Evolutionary conservation across 2,888 invertebrate genomes (phyloP), one percentile per base, ranked within the genome.

Genomic region (Hirtodrosophila histrioides): DNA sequence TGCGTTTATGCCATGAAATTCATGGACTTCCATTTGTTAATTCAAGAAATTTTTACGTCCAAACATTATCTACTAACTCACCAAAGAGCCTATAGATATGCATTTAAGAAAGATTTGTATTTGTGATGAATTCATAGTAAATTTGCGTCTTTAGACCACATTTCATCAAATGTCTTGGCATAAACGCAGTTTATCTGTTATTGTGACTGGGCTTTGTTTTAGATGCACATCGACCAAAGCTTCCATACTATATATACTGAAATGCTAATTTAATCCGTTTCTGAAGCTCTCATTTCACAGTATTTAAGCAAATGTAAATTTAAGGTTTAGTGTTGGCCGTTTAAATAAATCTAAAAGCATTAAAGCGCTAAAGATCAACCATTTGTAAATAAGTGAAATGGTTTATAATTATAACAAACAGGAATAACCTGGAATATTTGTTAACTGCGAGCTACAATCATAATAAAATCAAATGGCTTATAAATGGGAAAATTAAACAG

Each of bases 311-410:
- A 45, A 48, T 43, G 12, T 64, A 61, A 43, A 40, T 29, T 40
- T 69, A 69, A 61, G 69, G n/a, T 50, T 43, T 45, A 45, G 53
- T 29, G 63, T 53, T 55, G 55, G 48, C 58, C 40, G 44, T 63
- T 63, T 31, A 45, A 73, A 72, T 57, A 66, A 66, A 61, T 35
- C 10, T 40, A 46, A 31, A 36, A 64, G 36, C 33, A 27, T n/a
- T 49, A 17, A 56, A 39, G 8, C 56, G 48, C 31, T 40, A 31
- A 54, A 46, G 9, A 41, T 43, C 27, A n/a, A 17, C 27, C 27
- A 27, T 5, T 17, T 17, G 1, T 17, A 27, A 27, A 27, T 6
- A 27, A 27, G 27, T 24, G 17, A 2, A 17, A 17, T 17, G 17
- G 17, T 17, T 17, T 17, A 17, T 17, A 17, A 17, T 1, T 2